Evolutionary conservation across 2,797 vertebrate species (phyloP), one percentile per base, ranked within the genome.

Genomic region (Sebastes aleutianus): DNA sequence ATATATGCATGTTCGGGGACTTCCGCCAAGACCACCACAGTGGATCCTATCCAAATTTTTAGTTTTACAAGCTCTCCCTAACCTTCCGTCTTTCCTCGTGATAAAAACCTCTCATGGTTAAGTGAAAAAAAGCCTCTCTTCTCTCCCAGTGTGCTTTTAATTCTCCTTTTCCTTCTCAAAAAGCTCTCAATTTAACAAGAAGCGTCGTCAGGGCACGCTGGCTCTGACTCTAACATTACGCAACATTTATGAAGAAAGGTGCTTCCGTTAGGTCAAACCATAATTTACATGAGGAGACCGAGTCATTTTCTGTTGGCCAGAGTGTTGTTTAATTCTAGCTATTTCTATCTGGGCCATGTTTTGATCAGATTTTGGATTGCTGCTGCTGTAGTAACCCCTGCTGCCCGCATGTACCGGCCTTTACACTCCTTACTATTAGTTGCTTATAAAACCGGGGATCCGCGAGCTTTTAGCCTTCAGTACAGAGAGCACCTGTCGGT

Each of bases 1-100:
- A 86, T 78, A 67, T 85, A 83, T 82, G 75, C 70, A 88, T 85
- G 86, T 77, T 78, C 65, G 20, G 83, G 83, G 88, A 87, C 76
- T 82, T 66, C 64, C 68, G 29, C 32, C 59, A 64, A 26, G 58
- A 54, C 70, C 39, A 56, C 77, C 63, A 67, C 39, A 22, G 65
- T 67, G 84, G 76, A 90, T 85, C 80, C 76, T 31, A 83, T 80
- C 62, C 31, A 63, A 18, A 67, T 83, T 81, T 81, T 82, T 47
- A 39, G 24, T 70, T 78, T 79, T 76, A 85, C 59, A 73, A 75
- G 67, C 50, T 69, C 72, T 83, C 70, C 53, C 32, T 79, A 64
- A 77, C 67, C 50, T 70, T 66, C 5, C 6, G 16, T 56, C 39
- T 71, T 66, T 74, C 43, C 47, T 31, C 57, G 29, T 3, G 36